Base-by-base conservation (phyloP, 2,797 vertebrate species). In the Columba guinea region DNA sequence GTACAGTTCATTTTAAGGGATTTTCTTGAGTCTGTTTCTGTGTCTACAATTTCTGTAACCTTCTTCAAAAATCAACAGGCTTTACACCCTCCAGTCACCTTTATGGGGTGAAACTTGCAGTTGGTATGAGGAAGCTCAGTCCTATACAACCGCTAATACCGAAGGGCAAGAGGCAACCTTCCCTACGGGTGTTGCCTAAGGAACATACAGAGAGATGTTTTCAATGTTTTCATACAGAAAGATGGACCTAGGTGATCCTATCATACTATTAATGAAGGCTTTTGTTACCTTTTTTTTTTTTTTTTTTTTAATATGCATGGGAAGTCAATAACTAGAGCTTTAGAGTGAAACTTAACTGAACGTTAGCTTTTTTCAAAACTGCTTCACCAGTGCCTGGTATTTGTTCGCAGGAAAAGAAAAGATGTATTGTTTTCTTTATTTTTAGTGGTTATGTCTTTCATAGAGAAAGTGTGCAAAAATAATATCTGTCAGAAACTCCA, bases 1-100 rank as follows among this genome's bases (percentile, higher is more conserved):
- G 13, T 67, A 86, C 48, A 85, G 69, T 27, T 91, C 16, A 76
- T 90, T 90, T 86, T 41, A 73, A 88, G 35, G 18, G 46, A 55
- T 91, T 88, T 94, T 69, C 59, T 81, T 56, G 7, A 5, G 19
- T 85, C 22, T 84, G 23, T 46, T 93, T 68, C 78, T 86, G 6
- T 58, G 73, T 19, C 32, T 37, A 56, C 34, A 79, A 89, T 77
- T 87, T 90, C 64, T 62, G 63, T 37, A 86, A 55, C 12, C 20
- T 41, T 73, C 55, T 91, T 83, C 37, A 90, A 69, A 93, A 81
- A 56, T 63, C 71, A 37, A 35, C 39, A 35, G 20, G 1, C 6
- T 93, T 71, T 76, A 60, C 20, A 76, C 10, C 11, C 5, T 59
- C 9, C 44, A 39, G 23, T 55, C 83, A 73, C 55, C 44, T 77